Percentiles rank a stretch among this genome's conserved stretches.
phyloP scores from a whole-genome alignment of 2,113 vertebrate species.

The Ardeotis arabs region DNA sequence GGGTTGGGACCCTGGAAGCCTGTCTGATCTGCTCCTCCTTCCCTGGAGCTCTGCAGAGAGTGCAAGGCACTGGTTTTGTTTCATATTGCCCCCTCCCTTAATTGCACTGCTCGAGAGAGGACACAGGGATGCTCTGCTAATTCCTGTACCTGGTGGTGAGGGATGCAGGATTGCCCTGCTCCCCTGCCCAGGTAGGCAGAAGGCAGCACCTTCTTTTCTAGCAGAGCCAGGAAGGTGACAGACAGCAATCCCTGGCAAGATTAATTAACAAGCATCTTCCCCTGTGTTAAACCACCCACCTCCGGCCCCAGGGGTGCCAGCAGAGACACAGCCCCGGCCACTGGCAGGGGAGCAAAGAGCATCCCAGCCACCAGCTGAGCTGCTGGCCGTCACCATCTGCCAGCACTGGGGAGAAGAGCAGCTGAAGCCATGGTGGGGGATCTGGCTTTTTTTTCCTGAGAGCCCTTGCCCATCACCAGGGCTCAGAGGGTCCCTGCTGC shows the following conservation, averaged over 20 bases:
- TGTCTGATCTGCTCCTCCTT: background rate
- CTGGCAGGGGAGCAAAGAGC: conserved; percentile 38
- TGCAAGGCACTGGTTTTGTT: background rate
- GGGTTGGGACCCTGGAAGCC: background rate
- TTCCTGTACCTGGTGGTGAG: background rate
- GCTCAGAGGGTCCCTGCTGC: background rate
- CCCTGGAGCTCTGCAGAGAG: background rate
- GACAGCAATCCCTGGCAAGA: background rate
- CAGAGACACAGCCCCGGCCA: background rate
- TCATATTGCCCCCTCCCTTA: background rate
- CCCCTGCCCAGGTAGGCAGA: background rate
- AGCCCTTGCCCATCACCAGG: background rate
- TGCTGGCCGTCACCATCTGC: conserved; percentile 45
- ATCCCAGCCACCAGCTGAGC: conserved; percentile 40
- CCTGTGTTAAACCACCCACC: background rate
- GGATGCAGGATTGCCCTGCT: background rate
- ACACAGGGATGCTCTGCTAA: background rate
- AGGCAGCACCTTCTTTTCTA: background rate
- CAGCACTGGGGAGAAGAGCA: background rate
- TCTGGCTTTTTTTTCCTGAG: background rate
- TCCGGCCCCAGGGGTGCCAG: background rate
- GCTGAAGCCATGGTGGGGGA: background rate
- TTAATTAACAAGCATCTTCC: conserved; percentile 22
- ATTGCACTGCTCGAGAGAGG: background rate
- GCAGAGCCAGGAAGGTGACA: background rate